Evolutionary conservation across 1,140 invertebrate species (phyloP).

Genomic region (Ostrea edulis): DNA sequence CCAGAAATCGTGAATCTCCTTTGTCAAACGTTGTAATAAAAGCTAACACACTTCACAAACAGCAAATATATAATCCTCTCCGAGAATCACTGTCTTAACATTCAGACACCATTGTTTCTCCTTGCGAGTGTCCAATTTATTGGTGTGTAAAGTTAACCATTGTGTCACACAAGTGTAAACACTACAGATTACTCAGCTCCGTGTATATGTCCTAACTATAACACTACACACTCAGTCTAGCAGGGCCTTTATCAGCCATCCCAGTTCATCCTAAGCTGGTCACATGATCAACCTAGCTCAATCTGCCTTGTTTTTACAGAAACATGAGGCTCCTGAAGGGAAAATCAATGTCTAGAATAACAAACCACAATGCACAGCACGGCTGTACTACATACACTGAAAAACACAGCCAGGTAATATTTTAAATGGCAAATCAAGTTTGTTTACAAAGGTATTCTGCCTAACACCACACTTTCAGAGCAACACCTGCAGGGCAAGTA

Average conservation of each 20-base stretch:
- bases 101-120: slow-evolving; percentile 13
- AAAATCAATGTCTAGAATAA: slow-evolving; percentile 36
- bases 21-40: slow-evolving; percentile 22
- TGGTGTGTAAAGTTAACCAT: background rate
- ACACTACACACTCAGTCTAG: slow-evolving; percentile 33
- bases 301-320: slow-evolving; percentile 60
- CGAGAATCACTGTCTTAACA: slow-evolving; percentile 12
- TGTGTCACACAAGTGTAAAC: slow-evolving; percentile 35
- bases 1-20: background rate
- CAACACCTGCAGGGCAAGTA: slow-evolving; percentile 24
- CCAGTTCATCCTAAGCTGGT: slow-evolving; percentile 59
- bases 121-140: background rate
- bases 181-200: slow-evolving; percentile 28
- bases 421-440: slow-evolving; percentile 38
- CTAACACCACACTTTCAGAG: background rate
- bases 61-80: background rate
- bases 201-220: slow-evolving; percentile 41
- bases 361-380: slow-evolving; percentile 23
- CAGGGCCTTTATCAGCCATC: slow-evolving; percentile 47
- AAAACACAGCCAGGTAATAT: slow-evolving; percentile 19
- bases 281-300: slow-evolving; percentile 59
- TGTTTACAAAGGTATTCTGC: slow-evolving; percentile 27
- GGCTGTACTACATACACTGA: background rate
- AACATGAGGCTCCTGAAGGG: slow-evolving; percentile 46
- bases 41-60: slow-evolving; percentile 23